phyloP scores from a whole-genome alignment of 2,797 vertebrate species.

The Chelonia mydas region DNA sequence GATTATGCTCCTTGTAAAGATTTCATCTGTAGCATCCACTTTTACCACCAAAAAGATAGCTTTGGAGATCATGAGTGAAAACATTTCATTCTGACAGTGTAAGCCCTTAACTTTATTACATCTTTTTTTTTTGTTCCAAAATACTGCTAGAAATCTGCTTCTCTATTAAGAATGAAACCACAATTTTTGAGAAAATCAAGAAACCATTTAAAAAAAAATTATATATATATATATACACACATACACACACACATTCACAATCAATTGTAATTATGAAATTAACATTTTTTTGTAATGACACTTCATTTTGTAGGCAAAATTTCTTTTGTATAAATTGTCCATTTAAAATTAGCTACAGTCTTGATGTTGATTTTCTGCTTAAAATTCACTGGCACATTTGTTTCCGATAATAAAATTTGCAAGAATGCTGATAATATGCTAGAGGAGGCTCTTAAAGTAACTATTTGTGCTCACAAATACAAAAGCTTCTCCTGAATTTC shows the following conservation, averaged over 20 bases:
- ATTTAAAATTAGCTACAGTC: constrained; percentile 66
- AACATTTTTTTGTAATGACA: constrained; percentile 64
- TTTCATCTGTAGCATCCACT: constrained; percentile 79
- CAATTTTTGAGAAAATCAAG: not conserved
- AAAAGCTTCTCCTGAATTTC: constrained; percentile 66
- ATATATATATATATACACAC: no score
- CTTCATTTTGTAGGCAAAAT: constrained; percentile 3
- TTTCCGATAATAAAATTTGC: constrained; percentile 77
- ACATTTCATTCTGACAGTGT: constrained; percentile 56
- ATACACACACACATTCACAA: not conserved
- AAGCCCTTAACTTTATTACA: constrained; percentile 75
- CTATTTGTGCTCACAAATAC: constrained; percentile 52
- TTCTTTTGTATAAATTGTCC: constrained; percentile 55
- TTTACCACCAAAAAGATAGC: constrained; percentile 73
- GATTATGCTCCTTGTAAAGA: constrained; percentile 82
- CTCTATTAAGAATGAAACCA: constrained; percentile 24
- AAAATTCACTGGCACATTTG: constrained; percentile 68
- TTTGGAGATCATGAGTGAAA: constrained; percentile 66
- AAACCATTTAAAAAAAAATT: not conserved
- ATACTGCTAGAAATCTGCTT: constrained; percentile 61
- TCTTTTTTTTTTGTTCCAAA: constrained; percentile 55
- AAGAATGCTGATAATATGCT: constrained; percentile 53
- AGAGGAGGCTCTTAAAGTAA: constrained; percentile 58
- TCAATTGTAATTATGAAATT: constrained; percentile 20
- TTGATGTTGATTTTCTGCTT: constrained; percentile 73